Evolutionary conservation across 2,113 vertebrate species (phyloP), one percentile per base, ranked within the genome.

Genomic region (Furnarius figulus): DNA sequence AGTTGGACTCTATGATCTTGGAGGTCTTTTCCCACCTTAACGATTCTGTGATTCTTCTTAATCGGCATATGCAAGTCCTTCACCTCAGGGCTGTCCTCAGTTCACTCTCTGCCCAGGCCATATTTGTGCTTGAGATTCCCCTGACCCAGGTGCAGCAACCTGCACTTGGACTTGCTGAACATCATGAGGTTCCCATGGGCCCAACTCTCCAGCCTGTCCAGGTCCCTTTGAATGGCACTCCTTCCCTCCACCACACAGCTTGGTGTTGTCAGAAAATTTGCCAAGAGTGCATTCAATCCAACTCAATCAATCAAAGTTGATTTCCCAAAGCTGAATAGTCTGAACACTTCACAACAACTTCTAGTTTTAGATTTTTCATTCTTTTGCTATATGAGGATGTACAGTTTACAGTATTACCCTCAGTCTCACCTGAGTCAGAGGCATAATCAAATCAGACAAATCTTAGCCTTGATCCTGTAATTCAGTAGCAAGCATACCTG

Each of bases 401-500:
- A 72, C 25, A 79, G 40, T 53, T 44, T n/a, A 72, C 24, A 68
- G 12, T 50, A 39, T 28, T 77, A 70, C 66, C 85, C 47, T 79
- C 47, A 90, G 46, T 7, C 17, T 80, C 62, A 53, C 58, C 21
- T 79, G 42, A 14, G 33, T 37, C 50, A 87, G 62, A 88, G 14
- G 25, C 10, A 39, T 28, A 79, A 83, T 52, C 9, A 50, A 74
- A 71, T 65, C 3, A 46, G 31, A 87, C 16, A 50, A 56, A 39
- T 44, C 27, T 49, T 49, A 63, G 59, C 9, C 40, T 27, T 74
- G 58, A 62, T 53, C 27, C 31, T 47, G 13, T 59, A 59, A 59
- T 44, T 61, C 27, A 63, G 42, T 11, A 70, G 49, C 47, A 77
- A 0, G 5, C 23, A 21, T 98, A 99, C 99, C 99, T 98, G 97